phyloP scores from a whole-genome alignment of 2,797 vertebrate genomes.

The Melanotaenia boesemani region DNA sequence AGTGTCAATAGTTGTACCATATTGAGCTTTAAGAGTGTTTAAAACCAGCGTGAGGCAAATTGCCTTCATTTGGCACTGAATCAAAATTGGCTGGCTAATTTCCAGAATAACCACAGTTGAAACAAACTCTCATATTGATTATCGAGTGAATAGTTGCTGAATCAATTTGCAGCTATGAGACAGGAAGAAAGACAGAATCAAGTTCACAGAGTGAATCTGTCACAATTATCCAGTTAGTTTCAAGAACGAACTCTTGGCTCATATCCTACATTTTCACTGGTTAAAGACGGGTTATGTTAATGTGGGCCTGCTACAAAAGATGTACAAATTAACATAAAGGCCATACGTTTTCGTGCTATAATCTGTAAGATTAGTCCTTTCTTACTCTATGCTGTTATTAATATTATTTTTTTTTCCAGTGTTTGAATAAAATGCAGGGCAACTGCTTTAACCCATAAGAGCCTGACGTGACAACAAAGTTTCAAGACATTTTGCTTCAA shows the following conservation, averaged over 20 bases:
- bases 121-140: constrained; percentile 63
- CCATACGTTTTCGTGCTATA: too few species aligned
- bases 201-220: constrained; percentile 56
- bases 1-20: not conserved
- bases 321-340: not conserved
- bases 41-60: constrained; percentile 38
- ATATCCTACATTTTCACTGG: not conserved
- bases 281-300: not conserved
- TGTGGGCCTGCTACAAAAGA: not conserved
- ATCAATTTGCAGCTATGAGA: constrained; percentile 51
- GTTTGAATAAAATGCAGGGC: not conserved
- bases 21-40: constrained; percentile 33
- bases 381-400: not conserved
- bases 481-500: too few species aligned
- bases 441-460: too few species aligned
- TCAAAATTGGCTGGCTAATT: constrained; percentile 46
- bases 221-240: constrained; percentile 27
- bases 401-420: too few species aligned
- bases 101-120: constrained; percentile 59
- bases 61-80: constrained; percentile 46
- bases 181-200: constrained; percentile 39
- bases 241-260: not conserved
- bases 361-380: not conserved
- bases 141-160: constrained; percentile 53
- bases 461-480: too few species aligned